These are phyloP conservation scores for Drosophila gaucha DNA, from an alignment of 2,888 invertebrate species.

Conservation along the genomic window DNA sequence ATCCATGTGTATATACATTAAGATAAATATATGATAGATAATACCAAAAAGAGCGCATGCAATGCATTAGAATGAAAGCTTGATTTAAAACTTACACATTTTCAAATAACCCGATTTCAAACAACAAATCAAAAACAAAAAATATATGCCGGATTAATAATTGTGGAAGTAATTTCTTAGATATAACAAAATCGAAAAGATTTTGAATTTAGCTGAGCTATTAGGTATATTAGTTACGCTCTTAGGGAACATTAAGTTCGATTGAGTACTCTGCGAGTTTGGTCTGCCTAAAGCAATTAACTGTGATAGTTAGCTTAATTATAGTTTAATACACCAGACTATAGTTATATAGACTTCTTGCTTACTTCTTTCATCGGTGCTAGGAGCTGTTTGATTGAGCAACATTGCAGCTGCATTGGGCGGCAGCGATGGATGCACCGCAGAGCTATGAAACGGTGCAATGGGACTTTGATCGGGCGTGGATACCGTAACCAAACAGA, in stretches of 20 bases:
- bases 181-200: background rate
- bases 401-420: conserved; percentile 39
- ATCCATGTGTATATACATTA: conserved; percentile 30
- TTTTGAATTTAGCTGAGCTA: background rate
- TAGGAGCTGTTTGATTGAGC: conserved; percentile 59
- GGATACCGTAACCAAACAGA: conserved; percentile 92
- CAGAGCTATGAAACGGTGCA: conserved; percentile 74
- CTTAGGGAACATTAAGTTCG: background rate
- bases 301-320: too few species aligned
- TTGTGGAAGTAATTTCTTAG: conserved; percentile 1
- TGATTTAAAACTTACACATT: conserved; percentile 51
- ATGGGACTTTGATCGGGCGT: conserved; percentile 87
- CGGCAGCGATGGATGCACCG: conserved; percentile 47
- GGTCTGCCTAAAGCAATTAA: background rate
- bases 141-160: conserved; percentile 39
- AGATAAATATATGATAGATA: background rate
- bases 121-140: conserved; percentile 32
- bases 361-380: conserved; percentile 78
- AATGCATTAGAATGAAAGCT: conserved; percentile 4
- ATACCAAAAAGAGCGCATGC: conserved; percentile 21
- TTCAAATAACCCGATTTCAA: conserved; percentile 24
- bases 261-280: background rate
- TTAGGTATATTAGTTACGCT: background rate
- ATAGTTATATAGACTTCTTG: background rate
- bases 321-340: background rate